Evolutionary conservation across 2,113 vertebrate species (phyloP).

Genomic region (Dromas ardeola): DNA sequence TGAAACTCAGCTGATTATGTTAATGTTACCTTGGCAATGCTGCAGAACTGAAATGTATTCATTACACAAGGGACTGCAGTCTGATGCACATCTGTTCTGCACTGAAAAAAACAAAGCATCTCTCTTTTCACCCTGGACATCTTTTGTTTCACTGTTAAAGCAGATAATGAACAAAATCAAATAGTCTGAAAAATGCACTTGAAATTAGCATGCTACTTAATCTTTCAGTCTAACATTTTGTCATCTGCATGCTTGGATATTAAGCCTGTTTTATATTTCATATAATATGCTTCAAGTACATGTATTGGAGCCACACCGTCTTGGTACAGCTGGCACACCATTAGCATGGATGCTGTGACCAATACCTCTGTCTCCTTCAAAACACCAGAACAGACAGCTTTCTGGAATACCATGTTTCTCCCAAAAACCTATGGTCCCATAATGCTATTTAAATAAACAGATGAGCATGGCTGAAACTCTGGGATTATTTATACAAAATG

Average conservation of each 20-base stretch:
- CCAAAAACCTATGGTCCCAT: neutral
- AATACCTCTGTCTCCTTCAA: neutral
- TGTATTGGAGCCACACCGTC: neutral
- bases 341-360: neutral
- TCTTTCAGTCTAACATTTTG: neutral
- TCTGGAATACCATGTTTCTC: neutral
- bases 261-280: neutral
- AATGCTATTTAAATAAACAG: neutral
- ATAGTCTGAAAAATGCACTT: neutral
- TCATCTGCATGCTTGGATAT: neutral
- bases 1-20: neutral
- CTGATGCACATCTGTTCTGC: slow-evolving; percentile 29
- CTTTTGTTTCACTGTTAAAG: slow-evolving; percentile 32
- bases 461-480: neutral
- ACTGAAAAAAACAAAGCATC: slow-evolving; percentile 25
- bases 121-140: neutral
- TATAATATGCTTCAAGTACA: neutral
- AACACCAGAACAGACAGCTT: neutral
- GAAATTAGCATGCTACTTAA: neutral
- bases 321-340: neutral
- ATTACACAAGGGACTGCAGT: neutral
- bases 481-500: neutral
- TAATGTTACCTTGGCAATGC: neutral
- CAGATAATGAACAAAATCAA: slow-evolving; percentile 25
- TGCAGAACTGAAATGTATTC: neutral